Evolutionary conservation across 1,140 invertebrate genomes (phyloP), one percentile per base, ranked within the genome.

Genomic region (Melanaphis sacchari): DNA sequence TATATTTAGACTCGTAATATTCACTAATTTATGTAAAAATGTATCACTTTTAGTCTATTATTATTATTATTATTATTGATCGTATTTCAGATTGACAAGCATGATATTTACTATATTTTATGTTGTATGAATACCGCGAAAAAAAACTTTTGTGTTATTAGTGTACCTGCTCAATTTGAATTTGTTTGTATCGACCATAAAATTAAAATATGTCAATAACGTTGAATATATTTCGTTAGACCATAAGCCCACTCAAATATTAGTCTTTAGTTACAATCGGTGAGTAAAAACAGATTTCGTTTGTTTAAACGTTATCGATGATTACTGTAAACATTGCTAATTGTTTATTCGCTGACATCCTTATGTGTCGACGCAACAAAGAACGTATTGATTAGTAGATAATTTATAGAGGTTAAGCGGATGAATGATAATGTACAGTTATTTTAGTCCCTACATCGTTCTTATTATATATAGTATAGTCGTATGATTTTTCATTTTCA

Each of bases 231-330:
- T 66, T 66, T 66, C 59, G 11, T n/a, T n/a, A n/a, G 59, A 66
- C 59, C 59, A 66, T 66, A 66, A 66, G 59, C 31, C 59, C 59
- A 66, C 31, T 66, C 59, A 66, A 66, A 66, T 66, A 66, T 66
- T 66, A n/a, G 59, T 66, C 59, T 66, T 66, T 66, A 31, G 59
- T 31, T 66, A 66, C 59, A n/a, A n/a, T 0, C 59, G 15, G 59
- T 6, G 59, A 66, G 59, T 31, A 24, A 66, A 66, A 66, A 66
- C 59, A 66, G 59, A 66, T 66, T 66, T 66, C 59, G 59, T 66
- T 66, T 66, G 59, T 66, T 66, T 66, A 66, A 66, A n/a, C 59
- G 59, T 66, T 66, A 66, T 66, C 59, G 59, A n/a, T 82, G 76
- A 82, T 82, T 38, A 82, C 36, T 38, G 76, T 82, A 82, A 82